Base-by-base conservation (phyloP, 2,888 invertebrate species). In the Helleia helle region DNA sequence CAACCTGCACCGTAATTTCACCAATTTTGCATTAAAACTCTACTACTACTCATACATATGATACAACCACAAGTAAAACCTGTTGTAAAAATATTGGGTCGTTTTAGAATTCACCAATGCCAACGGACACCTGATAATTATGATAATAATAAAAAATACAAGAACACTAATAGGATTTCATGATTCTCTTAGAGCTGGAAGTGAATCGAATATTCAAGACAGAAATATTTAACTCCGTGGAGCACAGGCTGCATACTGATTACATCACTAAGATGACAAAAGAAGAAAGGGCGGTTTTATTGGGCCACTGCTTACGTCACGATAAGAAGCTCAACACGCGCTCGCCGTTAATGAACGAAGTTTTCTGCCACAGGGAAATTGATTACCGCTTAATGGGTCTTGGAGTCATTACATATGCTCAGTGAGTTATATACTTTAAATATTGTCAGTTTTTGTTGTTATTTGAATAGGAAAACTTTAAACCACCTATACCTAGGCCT, bases 191-290 rank as follows among this genome's bases (percentile, higher is more conserved):
- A 90, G 90, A 90, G 64, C 54, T 87, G 42, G 90, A 91, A 75
- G 62, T 87, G 26, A 86, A 89, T 55, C 76, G 90, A 41, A 50
- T 90, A 36, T 84, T 90, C 51, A 86, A 90, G 57, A 87, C 88
- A 0, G 86, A 87, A 41, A 74, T 81, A 48, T 91, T 88, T 55
- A 90, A 89, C 55, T 71, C 77, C 0, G 80, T 86, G 7, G 81
- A 86, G 52, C 87, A 88, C 54, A 72, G 56, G 1, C 43, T 80
- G 31, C 64, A 69, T 42, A 79, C 81, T 0, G 61, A 53, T 8
- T 79, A 73, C 40, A 62, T 81, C 36, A 56, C 57, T 27, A 67
- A 74, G 30, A 79, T 85, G 66, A 56, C 72, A 1, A 69, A 73
- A 24, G 77, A 79, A 41, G 90, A 90, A 58, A 69, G 81, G 8